These are phyloP conservation scores for Arvicanthis niloticus DNA, from an alignment of 2,113 vertebrate species.

Conservation along the genomic window DNA sequence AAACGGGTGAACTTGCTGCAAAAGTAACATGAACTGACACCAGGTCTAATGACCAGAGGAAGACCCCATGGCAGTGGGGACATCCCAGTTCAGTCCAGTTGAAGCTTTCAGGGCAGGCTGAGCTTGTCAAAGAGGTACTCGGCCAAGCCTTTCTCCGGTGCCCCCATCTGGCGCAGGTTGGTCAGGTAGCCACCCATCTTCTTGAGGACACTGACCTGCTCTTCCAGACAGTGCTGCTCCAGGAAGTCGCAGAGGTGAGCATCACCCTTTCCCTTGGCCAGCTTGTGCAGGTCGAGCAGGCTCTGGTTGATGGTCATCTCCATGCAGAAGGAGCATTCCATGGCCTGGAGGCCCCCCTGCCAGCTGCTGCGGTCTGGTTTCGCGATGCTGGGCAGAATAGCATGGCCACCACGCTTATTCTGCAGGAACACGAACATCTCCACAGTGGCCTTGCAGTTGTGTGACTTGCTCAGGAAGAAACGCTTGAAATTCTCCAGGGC, in stretches of 20 bases:
- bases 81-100: neutral
- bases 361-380: accelerated
- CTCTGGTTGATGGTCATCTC: neutral
- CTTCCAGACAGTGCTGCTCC: accelerated
- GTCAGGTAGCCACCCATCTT: neutral
- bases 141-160: accelerated
- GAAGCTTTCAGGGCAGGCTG: neutral
- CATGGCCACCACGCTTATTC: accelerated
- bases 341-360: neutral
- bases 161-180: neutral
- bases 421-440: neutral
- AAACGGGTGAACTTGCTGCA: neutral
- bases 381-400: accelerated
- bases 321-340: neutral
- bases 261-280: neutral
- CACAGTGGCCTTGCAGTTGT: accelerated
- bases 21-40: neutral
- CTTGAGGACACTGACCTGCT: neutral
- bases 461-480: neutral
- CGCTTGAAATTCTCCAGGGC: neutral
- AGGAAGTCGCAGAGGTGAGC: neutral
- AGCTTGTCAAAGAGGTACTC: neutral
- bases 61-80: accelerated
- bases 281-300: neutral
- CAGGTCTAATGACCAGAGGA: no score